Conservation (phyloP, 2,113 vertebrate species). For the Pluvianellus socialis region DNA sequence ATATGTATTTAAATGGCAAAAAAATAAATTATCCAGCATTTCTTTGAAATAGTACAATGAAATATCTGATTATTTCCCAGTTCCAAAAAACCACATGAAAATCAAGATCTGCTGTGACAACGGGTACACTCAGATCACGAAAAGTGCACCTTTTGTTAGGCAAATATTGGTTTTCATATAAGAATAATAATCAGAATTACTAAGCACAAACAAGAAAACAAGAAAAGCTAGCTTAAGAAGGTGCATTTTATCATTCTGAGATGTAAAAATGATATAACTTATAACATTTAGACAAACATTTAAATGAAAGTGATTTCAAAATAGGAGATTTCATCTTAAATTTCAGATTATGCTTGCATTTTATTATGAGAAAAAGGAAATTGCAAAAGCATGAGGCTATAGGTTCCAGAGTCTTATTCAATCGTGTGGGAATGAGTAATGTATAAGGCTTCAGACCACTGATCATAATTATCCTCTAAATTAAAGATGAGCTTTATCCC, state of each 20-base stretch:
- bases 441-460: constrained; percentile 41
- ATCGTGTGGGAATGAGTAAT: background rate
- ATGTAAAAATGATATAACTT: background rate
- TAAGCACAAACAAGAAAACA: background rate
- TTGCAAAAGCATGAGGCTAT: background rate
- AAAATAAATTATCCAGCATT: background rate
- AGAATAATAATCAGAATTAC: background rate
- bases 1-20: background rate
- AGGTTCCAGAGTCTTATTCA: background rate
- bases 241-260: background rate
- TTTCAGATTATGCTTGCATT: background rate
- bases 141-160: background rate
- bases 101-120: background rate
- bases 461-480: constrained; percentile 48
- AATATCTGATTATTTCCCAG: background rate
- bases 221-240: background rate
- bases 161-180: background rate
- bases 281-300: background rate
- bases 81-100: background rate
- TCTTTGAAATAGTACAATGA: background rate
- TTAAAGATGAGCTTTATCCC: constrained; percentile 37
- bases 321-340: background rate
- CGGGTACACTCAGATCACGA: background rate
- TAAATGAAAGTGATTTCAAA: background rate
- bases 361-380: background rate